Conservation (phyloP, 1,140 invertebrate genomes). For the Planococcus citri region DNA sequence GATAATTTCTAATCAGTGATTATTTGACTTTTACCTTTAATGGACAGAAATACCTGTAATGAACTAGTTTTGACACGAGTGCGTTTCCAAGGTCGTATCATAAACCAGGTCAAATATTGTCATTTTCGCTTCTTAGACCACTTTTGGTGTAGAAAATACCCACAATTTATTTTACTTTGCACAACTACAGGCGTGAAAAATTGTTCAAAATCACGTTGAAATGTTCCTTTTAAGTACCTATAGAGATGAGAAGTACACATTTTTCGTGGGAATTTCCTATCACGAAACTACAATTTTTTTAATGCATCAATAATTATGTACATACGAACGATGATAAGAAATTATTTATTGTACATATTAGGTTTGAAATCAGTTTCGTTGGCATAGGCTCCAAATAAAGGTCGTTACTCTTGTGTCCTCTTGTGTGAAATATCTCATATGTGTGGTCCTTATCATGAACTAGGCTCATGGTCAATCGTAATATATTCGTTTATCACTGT, state of each 20-base stretch:
- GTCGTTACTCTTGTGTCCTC: not conserved
- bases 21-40: constrained; percentile 4
- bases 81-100: not conserved
- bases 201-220: too few species aligned
- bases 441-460: not conserved
- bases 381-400: not conserved
- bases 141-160: too few species aligned
- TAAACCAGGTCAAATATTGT: not conserved
- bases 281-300: not conserved
- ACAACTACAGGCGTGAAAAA: too few species aligned
- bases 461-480: constrained; percentile 5
- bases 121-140: too few species aligned
- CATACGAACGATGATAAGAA: not conserved
- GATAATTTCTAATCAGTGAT: not conserved
- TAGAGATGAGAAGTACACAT: too few species aligned
- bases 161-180: too few species aligned
- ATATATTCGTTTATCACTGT: not conserved
- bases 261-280: not conserved
- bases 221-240: too few species aligned
- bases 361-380: not conserved
- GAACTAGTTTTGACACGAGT: constrained; percentile 2
- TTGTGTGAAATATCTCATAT: not conserved
- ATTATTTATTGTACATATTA: not conserved
- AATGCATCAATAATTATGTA: too few species aligned
- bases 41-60: not conserved